Evolutionary conservation across 2,888 invertebrate species (phyloP).

Genomic region (Druceiella hillmani): DNA sequence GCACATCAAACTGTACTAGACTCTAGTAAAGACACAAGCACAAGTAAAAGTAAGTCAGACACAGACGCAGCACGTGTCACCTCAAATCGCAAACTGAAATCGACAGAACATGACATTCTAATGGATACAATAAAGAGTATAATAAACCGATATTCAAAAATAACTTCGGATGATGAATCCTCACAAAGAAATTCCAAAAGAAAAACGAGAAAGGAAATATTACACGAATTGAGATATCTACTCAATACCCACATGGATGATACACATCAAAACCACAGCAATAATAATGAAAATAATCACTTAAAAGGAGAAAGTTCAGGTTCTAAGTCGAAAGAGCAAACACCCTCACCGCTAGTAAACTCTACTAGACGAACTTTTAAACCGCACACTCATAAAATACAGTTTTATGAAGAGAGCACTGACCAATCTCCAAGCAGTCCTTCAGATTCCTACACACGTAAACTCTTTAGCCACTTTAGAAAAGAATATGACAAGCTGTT

Average conservation of each 20-base stretch:
- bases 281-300: not conserved
- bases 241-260: no score
- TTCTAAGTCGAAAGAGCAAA: constrained; percentile 18
- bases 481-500: constrained; percentile 44
- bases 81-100: no score
- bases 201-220: no score
- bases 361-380: constrained; percentile 26
- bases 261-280: constrained; percentile 21
- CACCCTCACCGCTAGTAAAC: constrained; percentile 27
- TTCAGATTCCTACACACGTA: constrained; percentile 38
- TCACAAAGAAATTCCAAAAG: no score
- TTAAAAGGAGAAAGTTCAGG: not conserved
- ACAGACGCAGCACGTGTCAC: no score
- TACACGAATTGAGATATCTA: no score
- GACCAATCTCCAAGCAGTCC: constrained; percentile 36
- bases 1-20: no score
- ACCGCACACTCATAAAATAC: constrained; percentile 33
- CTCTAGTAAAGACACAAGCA: no score
- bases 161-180: no score
- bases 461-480: constrained; percentile 39
- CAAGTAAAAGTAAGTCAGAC: no score
- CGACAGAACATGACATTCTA: constrained; percentile 36
- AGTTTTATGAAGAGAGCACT: constrained; percentile 34
- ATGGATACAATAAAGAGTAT: constrained; percentile 39
- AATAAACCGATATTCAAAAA: constrained; percentile 42